Base-by-base conservation (phyloP, 2,113 vertebrate species). In the Indicator indicator region DNA sequence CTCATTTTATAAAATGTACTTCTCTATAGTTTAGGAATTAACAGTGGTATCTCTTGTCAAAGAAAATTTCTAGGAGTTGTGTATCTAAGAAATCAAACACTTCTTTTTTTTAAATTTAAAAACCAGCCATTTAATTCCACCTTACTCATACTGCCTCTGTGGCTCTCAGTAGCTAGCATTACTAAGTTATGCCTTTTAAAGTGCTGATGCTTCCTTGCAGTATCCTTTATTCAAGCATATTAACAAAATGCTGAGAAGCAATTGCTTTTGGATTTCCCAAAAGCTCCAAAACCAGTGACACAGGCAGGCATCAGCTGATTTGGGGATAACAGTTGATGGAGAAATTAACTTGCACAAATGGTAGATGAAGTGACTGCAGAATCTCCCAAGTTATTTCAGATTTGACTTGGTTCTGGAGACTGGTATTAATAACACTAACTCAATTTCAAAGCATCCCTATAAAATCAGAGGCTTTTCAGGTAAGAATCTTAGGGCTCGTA, bases 51-150 rank as follows among this genome's bases (percentile, higher is more conserved):
- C 11, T 72, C 55, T 73, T 69, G 23, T 30, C 33, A 75, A 83
- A 83, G 17, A 46, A 65, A 73, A 38, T 11, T 9, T 58, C 28
- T 28, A 15, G 48, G 27, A 50, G 9, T 23, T 76, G 9, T 50
- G 12, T 69, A 40, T 36, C 26, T 44, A 56, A 89, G 67, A 62
- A 80, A 72, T 56, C 23, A 40, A 79, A 26, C 30, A 58, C 3
- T 18, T n/a, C n/a, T n/a, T 3, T 3, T n/a, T 75, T 92, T 71
- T 32, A 20, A 63, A 26, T 88, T 93, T 79, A 44, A 96, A 89
- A 89, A n/a, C 36, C 83, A 84, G 50, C 42, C 42, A 78, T 89
- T 95, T 94, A 78, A 92, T 86, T 95, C 64, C 52, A 70, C 7
- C 30, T 83, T 79, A 28, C 12, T 7, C 11, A 18, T 67, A 26